Conservation (phyloP, 2,113 vertebrate species). For the Castor canadensis region DNA sequence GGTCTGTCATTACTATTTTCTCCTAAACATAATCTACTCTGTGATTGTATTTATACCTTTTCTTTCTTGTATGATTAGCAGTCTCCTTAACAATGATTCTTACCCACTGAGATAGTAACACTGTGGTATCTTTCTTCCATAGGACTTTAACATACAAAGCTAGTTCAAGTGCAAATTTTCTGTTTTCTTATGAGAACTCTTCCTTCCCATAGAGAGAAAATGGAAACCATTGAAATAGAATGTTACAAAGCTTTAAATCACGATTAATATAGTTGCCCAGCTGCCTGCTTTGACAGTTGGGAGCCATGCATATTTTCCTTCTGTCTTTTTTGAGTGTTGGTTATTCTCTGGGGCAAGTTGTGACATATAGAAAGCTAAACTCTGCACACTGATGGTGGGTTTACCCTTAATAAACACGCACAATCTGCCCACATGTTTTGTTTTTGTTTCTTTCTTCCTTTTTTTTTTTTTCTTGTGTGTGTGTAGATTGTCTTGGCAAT, state of each 20-base stretch:
- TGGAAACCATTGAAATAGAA: conserved; percentile 18
- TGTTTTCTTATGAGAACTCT: background rate
- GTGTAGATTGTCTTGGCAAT: conserved; percentile 43
- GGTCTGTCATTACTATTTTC: background rate
- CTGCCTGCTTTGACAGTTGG: conserved; percentile 64
- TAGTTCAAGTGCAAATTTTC: conserved; percentile 1
- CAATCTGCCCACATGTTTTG: conserved; percentile 27
- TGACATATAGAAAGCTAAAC: conserved; percentile 49
- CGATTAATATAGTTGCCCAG: conserved; percentile 53
- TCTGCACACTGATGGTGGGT: conserved; percentile 22
- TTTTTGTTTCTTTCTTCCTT: too few relatives aligned
- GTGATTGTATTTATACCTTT: background rate
- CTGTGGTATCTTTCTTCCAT: background rate
- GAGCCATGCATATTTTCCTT: conserved; percentile 40
- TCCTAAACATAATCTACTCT: background rate
- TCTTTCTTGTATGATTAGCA: background rate
- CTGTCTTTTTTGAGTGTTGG: conserved; percentile 42
- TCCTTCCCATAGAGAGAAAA: background rate
- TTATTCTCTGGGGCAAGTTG: conserved; percentile 44
- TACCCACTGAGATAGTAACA: background rate
- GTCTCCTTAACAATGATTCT: background rate
- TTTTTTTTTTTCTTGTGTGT: too few relatives aligned
- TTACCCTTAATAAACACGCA: conserved; percentile 55
- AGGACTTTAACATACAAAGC: background rate
- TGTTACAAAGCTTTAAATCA: conserved; percentile 36